phyloP scores from a whole-genome alignment of 2,797 vertebrate species.

The Acrocephalus scirpaceus region DNA sequence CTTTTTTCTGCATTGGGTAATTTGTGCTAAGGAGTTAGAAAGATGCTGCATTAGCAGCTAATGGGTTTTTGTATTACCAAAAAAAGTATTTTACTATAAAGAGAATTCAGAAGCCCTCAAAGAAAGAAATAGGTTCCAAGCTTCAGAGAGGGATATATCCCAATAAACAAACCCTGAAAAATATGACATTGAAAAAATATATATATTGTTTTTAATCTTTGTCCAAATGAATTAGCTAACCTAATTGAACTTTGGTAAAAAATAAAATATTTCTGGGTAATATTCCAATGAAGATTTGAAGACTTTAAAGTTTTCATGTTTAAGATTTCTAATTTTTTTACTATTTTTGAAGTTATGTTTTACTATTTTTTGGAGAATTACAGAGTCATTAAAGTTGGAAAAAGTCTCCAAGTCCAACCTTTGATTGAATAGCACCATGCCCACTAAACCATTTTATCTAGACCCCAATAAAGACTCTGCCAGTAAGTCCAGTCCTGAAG shows the following conservation, averaged over 20 bases:
- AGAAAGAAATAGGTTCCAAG: background rate
- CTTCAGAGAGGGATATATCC: background rate
- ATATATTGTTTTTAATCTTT: background rate
- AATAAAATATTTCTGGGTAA: background rate
- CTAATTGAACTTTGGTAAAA: background rate
- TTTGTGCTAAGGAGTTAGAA: background rate
- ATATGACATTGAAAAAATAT: background rate
- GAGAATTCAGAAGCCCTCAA: background rate
- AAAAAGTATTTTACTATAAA: background rate
- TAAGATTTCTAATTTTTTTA: too few relatives aligned
- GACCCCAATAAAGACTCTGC: rapidly evolving
- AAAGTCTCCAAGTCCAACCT: background rate
- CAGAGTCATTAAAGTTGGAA: background rate
- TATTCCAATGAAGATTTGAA: background rate
- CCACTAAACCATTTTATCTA: background rate
- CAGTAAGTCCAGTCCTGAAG: background rate
- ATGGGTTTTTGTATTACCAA: background rate
- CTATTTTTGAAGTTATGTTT: background rate
- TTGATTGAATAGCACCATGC: background rate
- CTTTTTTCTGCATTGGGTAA: background rate
- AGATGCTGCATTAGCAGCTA: background rate
- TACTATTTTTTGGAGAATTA: background rate
- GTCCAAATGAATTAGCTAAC: background rate
- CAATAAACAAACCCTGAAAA: background rate
- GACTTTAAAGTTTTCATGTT: background rate